Percentiles rank a stretch among this genome's conserved stretches.
These are phyloP conservation scores for Drosophila tsacasi DNA, from an alignment of 1,140 invertebrate genomes.

Conservation along the genomic window DNA sequence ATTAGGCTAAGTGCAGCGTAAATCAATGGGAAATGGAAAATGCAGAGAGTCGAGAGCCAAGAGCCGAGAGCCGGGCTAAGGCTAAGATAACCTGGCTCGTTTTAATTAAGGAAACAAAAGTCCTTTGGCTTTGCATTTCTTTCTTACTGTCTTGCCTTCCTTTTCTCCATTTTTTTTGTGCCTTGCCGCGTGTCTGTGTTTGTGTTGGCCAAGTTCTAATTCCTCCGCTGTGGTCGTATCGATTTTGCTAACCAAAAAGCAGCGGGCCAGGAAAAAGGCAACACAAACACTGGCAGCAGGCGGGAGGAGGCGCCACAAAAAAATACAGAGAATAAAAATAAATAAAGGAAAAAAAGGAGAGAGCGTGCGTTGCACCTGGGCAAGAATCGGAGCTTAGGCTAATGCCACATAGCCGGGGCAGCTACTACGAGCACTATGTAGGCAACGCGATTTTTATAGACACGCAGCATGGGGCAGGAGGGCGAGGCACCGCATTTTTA, in stretches of 20 bases:
- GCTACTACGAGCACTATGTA: neutral
- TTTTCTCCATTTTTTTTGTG: too few relatives aligned
- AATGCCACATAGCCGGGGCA: constrained; percentile 1
- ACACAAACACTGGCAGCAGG: neutral
- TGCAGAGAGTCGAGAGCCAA: too few relatives aligned
- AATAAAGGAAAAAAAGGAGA: neutral
- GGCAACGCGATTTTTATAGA: constrained; percentile 48
- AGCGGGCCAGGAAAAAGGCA: neutral
- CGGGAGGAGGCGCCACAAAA: neutral
- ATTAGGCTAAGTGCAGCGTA: constrained; percentile 72
- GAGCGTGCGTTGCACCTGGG: constrained; percentile 40
- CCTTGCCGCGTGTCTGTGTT: constrained; percentile 14
- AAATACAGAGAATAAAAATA: constrained; percentile 9
- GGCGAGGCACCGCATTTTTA: constrained; percentile 39
- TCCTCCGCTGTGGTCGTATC: constrained; percentile 38
- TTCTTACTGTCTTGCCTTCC: neutral
- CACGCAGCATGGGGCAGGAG: constrained; percentile 4
- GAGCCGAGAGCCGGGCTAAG: constrained; percentile 22
- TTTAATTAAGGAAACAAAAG: constrained; percentile 42
- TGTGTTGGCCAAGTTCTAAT: constrained; percentile 43
- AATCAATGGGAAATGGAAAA: constrained; percentile 59
- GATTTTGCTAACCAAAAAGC: constrained; percentile 48
- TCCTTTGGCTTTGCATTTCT: constrained; percentile 16
- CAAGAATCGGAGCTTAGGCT: constrained; percentile 10
- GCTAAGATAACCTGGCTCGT: constrained; percentile 23